Percentiles rank a stretch among this genome's conserved stretches.
Conservation (phyloP, 1,140 invertebrate species). For the Acyrthosiphon pisum region DNA sequence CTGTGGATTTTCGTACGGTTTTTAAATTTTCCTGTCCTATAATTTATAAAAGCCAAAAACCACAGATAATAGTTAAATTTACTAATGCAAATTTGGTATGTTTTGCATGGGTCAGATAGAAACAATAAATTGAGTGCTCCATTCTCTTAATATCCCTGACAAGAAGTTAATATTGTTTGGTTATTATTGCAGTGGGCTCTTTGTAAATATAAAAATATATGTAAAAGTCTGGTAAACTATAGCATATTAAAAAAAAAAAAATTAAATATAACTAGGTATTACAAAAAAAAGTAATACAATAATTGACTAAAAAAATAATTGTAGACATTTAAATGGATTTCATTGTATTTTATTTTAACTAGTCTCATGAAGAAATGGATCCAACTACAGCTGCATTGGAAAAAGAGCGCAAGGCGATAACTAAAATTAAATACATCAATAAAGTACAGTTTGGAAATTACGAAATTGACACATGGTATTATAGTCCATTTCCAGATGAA, state of each 20-base stretch:
- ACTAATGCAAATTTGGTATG: too few species aligned
- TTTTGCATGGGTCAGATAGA: not conserved
- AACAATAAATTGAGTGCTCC: not conserved
- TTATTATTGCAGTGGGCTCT: not conserved
- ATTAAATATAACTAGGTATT: too few species aligned
- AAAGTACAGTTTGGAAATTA: constrained; percentile 87
- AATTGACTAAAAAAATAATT: not conserved
- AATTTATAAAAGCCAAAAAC: not conserved
- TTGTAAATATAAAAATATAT: not conserved
- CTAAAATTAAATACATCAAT: constrained; percentile 98
- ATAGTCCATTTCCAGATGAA: constrained; percentile 97
- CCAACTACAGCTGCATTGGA: constrained; percentile 91
- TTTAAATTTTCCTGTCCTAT: too few species aligned
- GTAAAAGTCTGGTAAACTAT: too few species aligned
- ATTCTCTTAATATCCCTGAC: not conserved
- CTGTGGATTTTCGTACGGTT: too few species aligned
- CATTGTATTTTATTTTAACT: constrained; percentile 52
- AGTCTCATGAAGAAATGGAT: constrained; percentile 62
- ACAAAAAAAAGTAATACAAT: too few species aligned
- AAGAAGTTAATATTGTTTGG: too few species aligned
- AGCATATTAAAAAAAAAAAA: too few species aligned
- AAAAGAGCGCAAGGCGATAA: constrained; percentile 97
- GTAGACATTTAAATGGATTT: not conserved
- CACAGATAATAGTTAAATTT: not conserved
- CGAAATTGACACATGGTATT: constrained; percentile 99